Evolutionary conservation across 2,888 invertebrate species (phyloP).

Genomic region (Drosophila mercatorum): DNA sequence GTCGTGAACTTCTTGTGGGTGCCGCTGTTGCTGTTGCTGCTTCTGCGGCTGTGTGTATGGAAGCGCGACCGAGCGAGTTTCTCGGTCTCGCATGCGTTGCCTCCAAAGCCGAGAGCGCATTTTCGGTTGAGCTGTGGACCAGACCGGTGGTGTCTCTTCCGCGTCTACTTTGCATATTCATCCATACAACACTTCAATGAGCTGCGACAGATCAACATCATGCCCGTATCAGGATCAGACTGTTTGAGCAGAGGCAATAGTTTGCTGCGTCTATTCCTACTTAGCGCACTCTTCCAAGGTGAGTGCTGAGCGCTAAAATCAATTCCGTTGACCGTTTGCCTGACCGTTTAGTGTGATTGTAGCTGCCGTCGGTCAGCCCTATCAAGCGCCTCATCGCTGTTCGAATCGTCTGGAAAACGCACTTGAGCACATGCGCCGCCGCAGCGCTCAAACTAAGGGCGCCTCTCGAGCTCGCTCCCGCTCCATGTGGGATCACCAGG

Average conservation of each 20-base stretch:
- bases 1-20: constrained; percentile 52
- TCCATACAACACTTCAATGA: constrained; percentile 19
- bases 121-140: constrained; percentile 60
- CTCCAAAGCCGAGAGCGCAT: constrained; percentile 52
- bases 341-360: neutral
- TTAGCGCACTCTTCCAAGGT: constrained; percentile 56
- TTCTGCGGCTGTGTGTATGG: constrained; percentile 57
- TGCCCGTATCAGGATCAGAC: constrained; percentile 42
- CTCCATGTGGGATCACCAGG: constrained; percentile 71
- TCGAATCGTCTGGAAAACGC: constrained; percentile 89
- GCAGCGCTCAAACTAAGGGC: constrained; percentile 76
- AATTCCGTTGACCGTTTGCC: neutral
- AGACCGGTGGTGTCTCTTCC: constrained; percentile 60
- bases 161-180: constrained; percentile 2
- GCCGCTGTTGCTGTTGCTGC: constrained; percentile 37
- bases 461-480: constrained; percentile 58
- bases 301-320: constrained; percentile 9
- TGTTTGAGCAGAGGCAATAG: constrained; percentile 22
- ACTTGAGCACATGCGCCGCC: constrained; percentile 87
- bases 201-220: constrained; percentile 18
- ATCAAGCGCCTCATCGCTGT: constrained; percentile 86
- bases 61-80: constrained; percentile 76
- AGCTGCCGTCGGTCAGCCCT: constrained; percentile 64
- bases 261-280: constrained; percentile 38
- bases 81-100: constrained; percentile 63